These are phyloP conservation scores for Trachops cirrhosus DNA, from an alignment of 2,797 vertebrate species.

Conservation along the genomic window DNA sequence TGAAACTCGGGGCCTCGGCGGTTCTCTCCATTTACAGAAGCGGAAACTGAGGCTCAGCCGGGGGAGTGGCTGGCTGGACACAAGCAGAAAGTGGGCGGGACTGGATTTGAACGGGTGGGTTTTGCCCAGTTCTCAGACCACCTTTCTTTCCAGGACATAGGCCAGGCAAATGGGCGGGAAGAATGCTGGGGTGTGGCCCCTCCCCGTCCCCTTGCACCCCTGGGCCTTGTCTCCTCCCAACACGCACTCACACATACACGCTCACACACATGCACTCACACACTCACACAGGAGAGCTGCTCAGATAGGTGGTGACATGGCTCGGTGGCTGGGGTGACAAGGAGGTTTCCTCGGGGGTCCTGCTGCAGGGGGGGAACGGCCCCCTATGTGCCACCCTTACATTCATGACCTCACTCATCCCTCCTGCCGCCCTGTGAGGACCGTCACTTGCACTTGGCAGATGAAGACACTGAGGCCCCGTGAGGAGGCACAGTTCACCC, in stretches of 20 bases:
- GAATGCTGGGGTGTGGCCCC: neutral
- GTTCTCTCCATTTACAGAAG: neutral
- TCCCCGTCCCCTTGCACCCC: no score
- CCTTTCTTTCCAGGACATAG: neutral
- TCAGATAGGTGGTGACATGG: neutral
- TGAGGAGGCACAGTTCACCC: neutral
- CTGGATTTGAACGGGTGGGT: neutral
- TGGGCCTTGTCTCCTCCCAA: neutral
- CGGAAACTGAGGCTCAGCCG: conserved; percentile 31
- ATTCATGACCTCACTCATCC: neutral
- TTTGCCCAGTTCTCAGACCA: neutral
- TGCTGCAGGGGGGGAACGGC: neutral
- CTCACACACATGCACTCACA: neutral
- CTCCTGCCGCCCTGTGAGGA: neutral
- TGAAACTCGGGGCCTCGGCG: neutral
- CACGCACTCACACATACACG: neutral
- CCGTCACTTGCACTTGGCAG: neutral
- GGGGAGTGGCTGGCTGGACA: neutral
- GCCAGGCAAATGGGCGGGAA: neutral
- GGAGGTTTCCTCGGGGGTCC: neutral
- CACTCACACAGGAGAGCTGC: neutral
- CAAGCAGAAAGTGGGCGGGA: neutral
- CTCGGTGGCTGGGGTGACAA: neutral
- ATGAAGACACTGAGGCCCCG: neutral
- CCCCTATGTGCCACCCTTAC: neutral